Evolutionary conservation across 1,140 invertebrate genomes (phyloP).

Genomic region (Drosophila kurseongensis): DNA sequence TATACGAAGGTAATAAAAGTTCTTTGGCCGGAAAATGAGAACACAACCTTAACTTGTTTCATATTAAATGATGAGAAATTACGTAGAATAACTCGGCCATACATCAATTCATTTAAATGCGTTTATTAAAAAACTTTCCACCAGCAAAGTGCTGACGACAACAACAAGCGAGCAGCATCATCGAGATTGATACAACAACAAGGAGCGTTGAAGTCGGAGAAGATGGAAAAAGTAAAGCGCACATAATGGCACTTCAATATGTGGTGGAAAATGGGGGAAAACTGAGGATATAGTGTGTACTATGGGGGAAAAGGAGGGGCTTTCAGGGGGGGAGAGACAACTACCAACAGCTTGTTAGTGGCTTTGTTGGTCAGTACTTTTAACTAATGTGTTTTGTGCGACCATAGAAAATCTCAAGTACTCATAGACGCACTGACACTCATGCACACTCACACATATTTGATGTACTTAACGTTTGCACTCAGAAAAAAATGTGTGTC

Average conservation of each 20-base stretch:
- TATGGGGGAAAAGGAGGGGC: not conserved
- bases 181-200: conserved; percentile 36
- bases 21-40: conserved; percentile 39
- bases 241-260: conserved; percentile 69
- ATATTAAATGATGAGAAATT: conserved; percentile 60
- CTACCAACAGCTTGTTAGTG: conserved; percentile 79
- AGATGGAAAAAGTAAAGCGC: conserved; percentile 52
- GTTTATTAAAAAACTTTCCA: conserved; percentile 78
- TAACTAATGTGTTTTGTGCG: conserved; percentile 81
- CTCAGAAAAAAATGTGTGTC: conserved; percentile 20
- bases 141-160: conserved; percentile 61
- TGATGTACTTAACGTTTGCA: conserved; percentile 37
- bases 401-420: conserved; percentile 79
- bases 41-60: conserved; percentile 60
- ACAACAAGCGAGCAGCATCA: conserved; percentile 22
- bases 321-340: conserved; percentile 1
- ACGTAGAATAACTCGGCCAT: conserved; percentile 35
- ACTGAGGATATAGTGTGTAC: conserved; percentile 7
- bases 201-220: conserved; percentile 16
- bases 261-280: conserved; percentile 15
- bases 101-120: conserved; percentile 79
- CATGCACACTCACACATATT: conserved; percentile 33
- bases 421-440: conserved; percentile 46
- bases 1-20: conserved; percentile 74
- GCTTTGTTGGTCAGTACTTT: conserved; percentile 83